Base-by-base conservation (phyloP, 2,888 invertebrate genomes). In the Aleiodes alternator region DNA sequence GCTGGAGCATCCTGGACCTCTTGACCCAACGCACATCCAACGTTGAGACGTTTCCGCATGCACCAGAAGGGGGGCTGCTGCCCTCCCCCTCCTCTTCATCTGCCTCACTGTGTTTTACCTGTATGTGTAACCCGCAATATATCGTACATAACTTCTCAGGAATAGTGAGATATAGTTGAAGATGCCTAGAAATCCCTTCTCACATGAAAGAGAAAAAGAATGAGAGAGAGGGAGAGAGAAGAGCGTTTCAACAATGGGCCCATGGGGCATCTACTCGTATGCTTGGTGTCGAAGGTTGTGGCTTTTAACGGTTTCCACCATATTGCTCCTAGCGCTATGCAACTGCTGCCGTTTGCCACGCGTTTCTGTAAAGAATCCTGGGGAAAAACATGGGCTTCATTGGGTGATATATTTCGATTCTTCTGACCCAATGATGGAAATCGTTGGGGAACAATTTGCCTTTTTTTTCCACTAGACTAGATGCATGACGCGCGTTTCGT, bases 31-130 rank as follows among this genome's bases (percentile, higher is more conserved):
- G 80, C 79, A 77, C 74, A 74, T 78, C 79, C 78, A 74, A 57
- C 78, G 72, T 43, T 43, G 43, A 43, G 80, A 82, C 76, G 72
- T 84, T 84, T 84, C 83, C 84, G 84, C 81, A 69, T 82, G 78
- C 82, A 77, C 76, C 43, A 43, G 34, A 34, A 34, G 34, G 6
- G 34, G 6, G 11, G 9, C 9, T 9, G 8, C 7, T 7, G 9
- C 43, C 43, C 43, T 43, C 43, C 43, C 43, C 7, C 7, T n/a
- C 55, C 16, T 8, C 55, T 55, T 3, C 55, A 8, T 16, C 55
- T 16, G 7, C 55, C 14, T 7, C 14, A 16, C 55, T 56, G 29
- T 56, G 29, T 56, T 56, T 23, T 56, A 56, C 11, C 29, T 29
- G 56, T 56, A 16, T 56, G 23, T 56, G 56, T 56, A 56, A 56